phyloP scores from a whole-genome alignment of 2,888 invertebrate genomes.

The Nomada ruficornis region DNA sequence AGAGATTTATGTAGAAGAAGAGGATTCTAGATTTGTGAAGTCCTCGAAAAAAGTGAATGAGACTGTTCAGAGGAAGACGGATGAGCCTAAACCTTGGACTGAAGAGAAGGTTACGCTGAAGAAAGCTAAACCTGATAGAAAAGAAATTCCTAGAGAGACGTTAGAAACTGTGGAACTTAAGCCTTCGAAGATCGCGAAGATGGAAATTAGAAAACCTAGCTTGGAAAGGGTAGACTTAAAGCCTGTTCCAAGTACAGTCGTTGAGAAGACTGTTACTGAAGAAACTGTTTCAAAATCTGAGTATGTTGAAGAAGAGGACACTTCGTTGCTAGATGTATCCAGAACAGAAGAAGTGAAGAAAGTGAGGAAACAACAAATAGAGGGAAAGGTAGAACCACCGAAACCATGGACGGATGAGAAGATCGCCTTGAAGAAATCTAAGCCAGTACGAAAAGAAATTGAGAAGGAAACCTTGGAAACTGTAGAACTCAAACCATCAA shows the following conservation, averaged over 20 bases:
- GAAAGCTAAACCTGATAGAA: constrained; percentile 83
- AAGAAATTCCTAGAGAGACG: constrained; percentile 82
- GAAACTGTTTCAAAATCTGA: constrained; percentile 66
- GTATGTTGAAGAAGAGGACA: constrained; percentile 76
- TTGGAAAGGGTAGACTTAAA: constrained; percentile 86
- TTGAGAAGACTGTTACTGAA: constrained; percentile 29
- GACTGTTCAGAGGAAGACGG: constrained; percentile 61
- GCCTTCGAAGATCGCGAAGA: constrained; percentile 85
- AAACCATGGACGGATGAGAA: constrained; percentile 78
- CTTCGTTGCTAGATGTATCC: constrained; percentile 50
- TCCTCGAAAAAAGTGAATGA: constrained; percentile 69
- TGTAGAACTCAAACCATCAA: constrained; percentile 87
- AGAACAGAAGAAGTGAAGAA: constrained; percentile 63
- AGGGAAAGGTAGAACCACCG: constrained; percentile 69
- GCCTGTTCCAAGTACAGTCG: constrained; percentile 77
- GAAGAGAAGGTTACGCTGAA: constrained; percentile 84
- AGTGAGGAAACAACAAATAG: constrained; percentile 59
- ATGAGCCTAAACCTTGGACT: constrained; percentile 76
- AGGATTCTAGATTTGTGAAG: constrained; percentile 72
- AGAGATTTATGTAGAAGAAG: constrained; percentile 72
- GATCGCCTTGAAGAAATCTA: constrained; percentile 85
- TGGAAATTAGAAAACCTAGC: constrained; percentile 59
- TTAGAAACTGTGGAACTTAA: constrained; percentile 85
- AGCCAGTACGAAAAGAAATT: constrained; percentile 83
- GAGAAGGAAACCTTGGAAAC: constrained; percentile 83